Base-by-base conservation (phyloP, 2,797 vertebrate species). In the Tangara arthus region DNA sequence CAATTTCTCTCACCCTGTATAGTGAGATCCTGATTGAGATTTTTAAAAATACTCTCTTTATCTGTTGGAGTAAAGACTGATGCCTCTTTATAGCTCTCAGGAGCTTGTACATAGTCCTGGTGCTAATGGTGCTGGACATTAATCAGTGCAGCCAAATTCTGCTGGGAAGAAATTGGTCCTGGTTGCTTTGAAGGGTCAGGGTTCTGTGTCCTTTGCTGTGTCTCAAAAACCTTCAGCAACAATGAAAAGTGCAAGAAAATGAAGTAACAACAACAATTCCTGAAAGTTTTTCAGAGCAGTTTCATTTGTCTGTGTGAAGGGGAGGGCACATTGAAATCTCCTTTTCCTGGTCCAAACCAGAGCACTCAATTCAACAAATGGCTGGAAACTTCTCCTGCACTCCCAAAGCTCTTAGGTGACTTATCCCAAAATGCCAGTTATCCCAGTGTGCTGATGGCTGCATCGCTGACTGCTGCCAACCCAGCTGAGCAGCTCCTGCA, bases 141-240 rank as follows among this genome's bases (percentile, higher is more conserved):
- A 85, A 98, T 91, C 63, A 85, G 82, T 12, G 95, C 78, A 28
- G 95, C 88, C 93, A 97, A 26, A 37, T 97, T 91, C 73, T 96
- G 97, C 96, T 97, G 96, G 73, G 96, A 88, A 77, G 93, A 96
- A 26, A 95, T 76, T 34, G 80, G 55, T 37, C 97, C 97, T 5
- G 97, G 95, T 22, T 98, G 75, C 86, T 98, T 97, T 32, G 95
- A 52, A 4, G 93, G 79, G 19, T 94, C 59, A 6, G 77, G 72
- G 82, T 92, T 98, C 82, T 96, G 80, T 7, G 97, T 94, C 60
- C 96, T 96, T 28, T 87, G 60, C 94, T 98, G 98, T 11, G 97
- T 82, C 50, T 97, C 97, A 82, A 97, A 93, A 66, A 95, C 97
- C 97, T 98, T 26, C 35, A 68, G 18, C 32, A 87, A 42, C 0